Conservation (phyloP, 2,797 vertebrate species). For the Anguilla anguilla region DNA sequence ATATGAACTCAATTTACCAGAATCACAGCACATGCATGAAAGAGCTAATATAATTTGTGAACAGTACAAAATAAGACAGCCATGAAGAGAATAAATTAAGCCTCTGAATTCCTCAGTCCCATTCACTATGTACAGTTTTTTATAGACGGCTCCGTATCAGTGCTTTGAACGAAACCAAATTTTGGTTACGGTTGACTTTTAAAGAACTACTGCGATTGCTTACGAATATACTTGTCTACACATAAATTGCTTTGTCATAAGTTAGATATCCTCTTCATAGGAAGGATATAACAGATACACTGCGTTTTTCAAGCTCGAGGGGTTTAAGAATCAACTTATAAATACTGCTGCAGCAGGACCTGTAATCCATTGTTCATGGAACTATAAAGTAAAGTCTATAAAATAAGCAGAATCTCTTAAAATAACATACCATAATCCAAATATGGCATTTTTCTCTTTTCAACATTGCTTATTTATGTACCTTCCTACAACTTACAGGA, state of each 20-base stretch:
- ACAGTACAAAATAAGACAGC: slow-evolving; percentile 14
- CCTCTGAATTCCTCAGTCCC: slow-evolving; percentile 15
- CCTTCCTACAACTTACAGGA: neutral
- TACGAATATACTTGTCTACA: slow-evolving; percentile 14
- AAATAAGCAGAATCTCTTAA: neutral
- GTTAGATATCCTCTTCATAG: neutral
- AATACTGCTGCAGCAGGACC: slow-evolving; percentile 61
- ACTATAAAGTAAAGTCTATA: neutral
- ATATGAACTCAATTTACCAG: neutral
- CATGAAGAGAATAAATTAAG: slow-evolving; percentile 28
- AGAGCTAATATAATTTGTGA: neutral
- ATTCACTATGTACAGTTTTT: slow-evolving; percentile 18
- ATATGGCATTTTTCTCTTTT: slow-evolving; percentile 8
- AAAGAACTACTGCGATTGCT: slow-evolving; percentile 18
- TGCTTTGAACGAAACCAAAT: slow-evolving; percentile 28
- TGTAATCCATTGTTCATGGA: slow-evolving; percentile 1
- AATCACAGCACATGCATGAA: slow-evolving; percentile 8
- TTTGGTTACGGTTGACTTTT: slow-evolving; percentile 16
- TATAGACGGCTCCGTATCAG: slow-evolving; percentile 16
- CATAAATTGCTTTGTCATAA: slow-evolving; percentile 11
- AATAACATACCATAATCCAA: neutral
- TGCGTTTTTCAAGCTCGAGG: neutral
- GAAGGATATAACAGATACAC: neutral
- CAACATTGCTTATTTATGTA: neutral
- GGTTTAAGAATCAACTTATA: neutral